Percentiles rank a stretch among this genome's conserved stretches.
Conservation (phyloP, 2,113 vertebrate species). For the Gracilinanus agilis region DNA sequence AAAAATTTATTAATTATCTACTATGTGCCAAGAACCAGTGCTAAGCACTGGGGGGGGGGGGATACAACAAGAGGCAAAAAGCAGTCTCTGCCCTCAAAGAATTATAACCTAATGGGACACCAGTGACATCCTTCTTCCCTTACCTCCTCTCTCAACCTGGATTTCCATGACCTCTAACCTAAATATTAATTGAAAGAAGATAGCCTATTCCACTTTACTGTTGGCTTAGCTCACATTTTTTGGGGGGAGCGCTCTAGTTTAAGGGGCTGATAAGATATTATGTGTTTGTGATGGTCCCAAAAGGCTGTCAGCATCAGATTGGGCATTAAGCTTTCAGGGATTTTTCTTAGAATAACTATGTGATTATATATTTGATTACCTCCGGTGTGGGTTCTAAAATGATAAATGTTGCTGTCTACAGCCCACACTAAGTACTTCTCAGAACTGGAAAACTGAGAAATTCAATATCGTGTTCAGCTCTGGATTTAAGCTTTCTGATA, state of each 20-base stretch:
- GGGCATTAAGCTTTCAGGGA: conserved; percentile 8
- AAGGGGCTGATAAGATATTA: conserved; percentile 35
- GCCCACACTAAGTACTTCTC: conserved; percentile 40
- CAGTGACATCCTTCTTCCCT: neutral
- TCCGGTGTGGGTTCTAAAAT: conserved; percentile 32
- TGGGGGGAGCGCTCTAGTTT: neutral
- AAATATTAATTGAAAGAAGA: conserved; percentile 15
- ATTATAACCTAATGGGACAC: neutral
- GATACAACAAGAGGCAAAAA: neutral
- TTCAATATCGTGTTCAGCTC: conserved; percentile 40
- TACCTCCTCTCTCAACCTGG: neutral
- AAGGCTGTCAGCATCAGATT: conserved; percentile 7
- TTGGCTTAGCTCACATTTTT: neutral
- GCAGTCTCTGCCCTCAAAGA: neutral
- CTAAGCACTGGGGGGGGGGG: neutral
- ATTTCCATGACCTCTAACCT: neutral
- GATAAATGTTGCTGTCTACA: conserved; percentile 39
- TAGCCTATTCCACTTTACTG: neutral
- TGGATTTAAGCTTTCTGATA: conserved; percentile 51
- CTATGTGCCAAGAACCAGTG: neutral
- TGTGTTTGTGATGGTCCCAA: neutral
- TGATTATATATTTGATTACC: conserved; percentile 42
- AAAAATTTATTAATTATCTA: neutral
- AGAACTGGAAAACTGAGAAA: conserved; percentile 61
- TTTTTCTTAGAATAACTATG: conserved; percentile 38